Percentiles rank a stretch among this genome's conserved stretches.
These are phyloP conservation scores for Eriosoma lanigerum DNA, from an alignment of 1,140 invertebrate genomes.

Conservation along the genomic window DNA sequence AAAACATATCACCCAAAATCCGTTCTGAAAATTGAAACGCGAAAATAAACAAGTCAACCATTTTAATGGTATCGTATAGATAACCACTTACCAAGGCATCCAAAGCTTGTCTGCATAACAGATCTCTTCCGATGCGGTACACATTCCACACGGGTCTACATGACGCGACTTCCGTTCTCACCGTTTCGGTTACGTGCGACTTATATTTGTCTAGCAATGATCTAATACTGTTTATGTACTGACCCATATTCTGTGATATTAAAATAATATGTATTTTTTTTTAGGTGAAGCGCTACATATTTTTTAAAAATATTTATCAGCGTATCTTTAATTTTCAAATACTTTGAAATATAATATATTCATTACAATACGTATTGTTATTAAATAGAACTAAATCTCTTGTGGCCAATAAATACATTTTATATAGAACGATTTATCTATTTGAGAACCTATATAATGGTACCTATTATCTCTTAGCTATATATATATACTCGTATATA, in stretches of 20 bases:
- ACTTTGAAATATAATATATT: background rate
- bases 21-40: slow-evolving; percentile 19
- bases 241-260: slow-evolving; percentile 63
- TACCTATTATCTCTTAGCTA: too few relatives aligned
- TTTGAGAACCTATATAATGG: too few relatives aligned
- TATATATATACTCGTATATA: too few relatives aligned
- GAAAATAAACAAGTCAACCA: background rate
- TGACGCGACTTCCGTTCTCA: slow-evolving; percentile 66
- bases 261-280: background rate
- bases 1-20: slow-evolving; percentile 47
- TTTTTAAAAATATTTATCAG: too few relatives aligned
- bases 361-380: background rate
- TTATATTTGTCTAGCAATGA: slow-evolving; percentile 69
- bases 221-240: slow-evolving; percentile 65
- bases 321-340: background rate
- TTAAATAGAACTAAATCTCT: background rate
- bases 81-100: slow-evolving; percentile 65
- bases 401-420: too few relatives aligned
- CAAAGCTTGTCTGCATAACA: slow-evolving; percentile 71
- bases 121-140: slow-evolving; percentile 65
- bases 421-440: too few relatives aligned
- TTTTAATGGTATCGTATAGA: background rate
- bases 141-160: slow-evolving; percentile 74
- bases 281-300: background rate
- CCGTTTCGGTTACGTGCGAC: slow-evolving; percentile 66